Percentiles rank a stretch among this genome's conserved stretches.
Evolutionary conservation across 2,888 invertebrate species (phyloP).

Genomic region (Branchipolynoe longqiensis): DNA sequence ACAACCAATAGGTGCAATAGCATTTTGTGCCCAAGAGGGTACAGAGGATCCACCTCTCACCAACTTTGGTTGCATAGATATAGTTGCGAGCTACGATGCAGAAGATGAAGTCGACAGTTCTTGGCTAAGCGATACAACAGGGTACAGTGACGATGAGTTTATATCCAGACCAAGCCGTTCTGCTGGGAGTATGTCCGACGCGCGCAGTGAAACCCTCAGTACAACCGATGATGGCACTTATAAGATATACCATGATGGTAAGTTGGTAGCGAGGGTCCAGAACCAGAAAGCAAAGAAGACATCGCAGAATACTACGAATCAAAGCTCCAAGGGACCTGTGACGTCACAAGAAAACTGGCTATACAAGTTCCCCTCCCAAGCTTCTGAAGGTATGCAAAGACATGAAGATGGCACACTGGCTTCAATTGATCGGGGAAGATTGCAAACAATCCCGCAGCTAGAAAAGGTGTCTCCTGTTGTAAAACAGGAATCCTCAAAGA

Average conservation of each 20-base stretch:
- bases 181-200: conserved; percentile 27
- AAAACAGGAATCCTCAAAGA: conserved; percentile 40
- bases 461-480: conserved; percentile 43
- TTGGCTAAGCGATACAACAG: conserved; percentile 28
- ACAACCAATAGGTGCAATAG: neutral
- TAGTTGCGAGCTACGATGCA: conserved; percentile 39
- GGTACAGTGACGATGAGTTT: conserved; percentile 35
- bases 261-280: conserved; percentile 14
- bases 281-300: neutral
- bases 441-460: conserved; percentile 20
- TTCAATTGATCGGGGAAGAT: neutral
- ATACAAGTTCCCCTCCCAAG: conserved; percentile 21
- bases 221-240: neutral
- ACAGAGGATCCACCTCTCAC: conserved; percentile 22
- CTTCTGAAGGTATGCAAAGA: neutral
- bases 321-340: neutral
- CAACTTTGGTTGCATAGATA: conserved; percentile 43
- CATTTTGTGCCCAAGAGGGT: conserved; percentile 28
- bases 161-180: neutral
- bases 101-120: conserved; percentile 35
- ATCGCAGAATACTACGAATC: neutral
- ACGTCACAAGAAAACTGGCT: conserved; percentile 18
- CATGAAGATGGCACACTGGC: neutral
- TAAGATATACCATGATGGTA: conserved; percentile 42
- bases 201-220: neutral